Base-by-base conservation (phyloP, 2,113 vertebrate species). In the Ceuthmochares aereus region DNA sequence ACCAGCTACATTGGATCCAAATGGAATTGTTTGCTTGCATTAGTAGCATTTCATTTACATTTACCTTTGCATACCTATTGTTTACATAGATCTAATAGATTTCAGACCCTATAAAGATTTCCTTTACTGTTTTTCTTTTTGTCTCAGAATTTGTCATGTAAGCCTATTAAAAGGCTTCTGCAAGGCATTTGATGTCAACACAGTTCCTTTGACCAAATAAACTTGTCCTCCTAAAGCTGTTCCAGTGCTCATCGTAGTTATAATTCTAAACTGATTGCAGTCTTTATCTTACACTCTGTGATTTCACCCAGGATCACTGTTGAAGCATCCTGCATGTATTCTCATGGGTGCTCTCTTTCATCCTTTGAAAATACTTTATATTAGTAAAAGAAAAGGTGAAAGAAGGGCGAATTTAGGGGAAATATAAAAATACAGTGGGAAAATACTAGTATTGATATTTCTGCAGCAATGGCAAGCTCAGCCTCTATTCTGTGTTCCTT, bases 181-280 rank as follows among this genome's bases (percentile, higher is more conserved):
- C 60, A 67, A 78, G 37, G 40, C 19, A 67, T 85, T 78, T 87
- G 45, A 64, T 84, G 70, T 82, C 87, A 85, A n/a, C 29, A 30
- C 12, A 70, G 56, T 87, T 87, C 43, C 78, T 89, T 93, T 91
- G 78, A 93, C 85, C 84, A 90, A 75, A 87, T 73, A 78, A 89
- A 82, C 29, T n/a, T 36, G 1, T 87, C 78, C 22, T 86, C 49
- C 49, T 84, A 47, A 63, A 37, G 12, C 43, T 69, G 17, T 85
- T 72, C 32, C 8, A 4, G 27, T 29, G 43, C 40, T 54, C 17
- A 36, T 89, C 60, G n/a, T n/a, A 74, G 32, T 84, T 84, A 43
- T 62, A 60, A 15, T 68, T 82, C 70, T 60, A 60, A 91, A 82
- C 10, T 68, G n/a, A 52, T 54, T 56, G 23, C 21, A 43, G 40